Conservation (phyloP, 2,888 invertebrate genomes). For the Acrobasis consociella region DNA sequence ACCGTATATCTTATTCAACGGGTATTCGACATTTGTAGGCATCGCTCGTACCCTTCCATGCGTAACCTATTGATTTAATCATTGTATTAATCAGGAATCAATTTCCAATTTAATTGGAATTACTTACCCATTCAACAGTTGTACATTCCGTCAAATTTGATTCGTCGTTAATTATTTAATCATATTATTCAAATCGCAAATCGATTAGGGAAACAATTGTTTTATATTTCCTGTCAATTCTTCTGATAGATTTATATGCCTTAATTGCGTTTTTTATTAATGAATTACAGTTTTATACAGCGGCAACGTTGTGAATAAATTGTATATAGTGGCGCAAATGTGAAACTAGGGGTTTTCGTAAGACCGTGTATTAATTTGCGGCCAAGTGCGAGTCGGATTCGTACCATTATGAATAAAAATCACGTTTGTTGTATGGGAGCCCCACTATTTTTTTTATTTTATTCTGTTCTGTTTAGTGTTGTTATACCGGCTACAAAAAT, state of each 20-base stretch:
- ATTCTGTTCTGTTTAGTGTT: too few species aligned
- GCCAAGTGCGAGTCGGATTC: too few species aligned
- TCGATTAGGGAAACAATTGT: slow-evolving; percentile 14
- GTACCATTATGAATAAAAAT: too few species aligned
- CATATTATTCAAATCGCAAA: slow-evolving; percentile 13
- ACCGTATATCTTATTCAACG: background rate
- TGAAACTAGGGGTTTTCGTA: too few species aligned
- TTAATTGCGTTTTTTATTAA: background rate
- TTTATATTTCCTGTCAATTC: slow-evolving; percentile 2
- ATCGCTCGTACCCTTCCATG: background rate
- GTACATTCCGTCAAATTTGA: slow-evolving; percentile 10
- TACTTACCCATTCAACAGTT: slow-evolving; percentile 1
- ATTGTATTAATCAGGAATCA: slow-evolving; percentile 7
- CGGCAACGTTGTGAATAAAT: too few species aligned
- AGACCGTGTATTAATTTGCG: too few species aligned
- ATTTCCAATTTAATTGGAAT: slow-evolving; percentile 1
- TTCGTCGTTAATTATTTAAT: slow-evolving; percentile 12
- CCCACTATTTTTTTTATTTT: too few species aligned
- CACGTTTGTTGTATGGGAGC: too few species aligned
- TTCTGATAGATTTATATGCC: background rate
- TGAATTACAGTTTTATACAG: too few species aligned
- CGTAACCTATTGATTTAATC: background rate
- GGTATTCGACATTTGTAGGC: background rate
- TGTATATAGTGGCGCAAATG: too few species aligned
- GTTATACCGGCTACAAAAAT: too few species aligned